Evolutionary conservation across 2,797 vertebrate genomes (phyloP).

Genomic region (Sebastolobus alascanus): DNA sequence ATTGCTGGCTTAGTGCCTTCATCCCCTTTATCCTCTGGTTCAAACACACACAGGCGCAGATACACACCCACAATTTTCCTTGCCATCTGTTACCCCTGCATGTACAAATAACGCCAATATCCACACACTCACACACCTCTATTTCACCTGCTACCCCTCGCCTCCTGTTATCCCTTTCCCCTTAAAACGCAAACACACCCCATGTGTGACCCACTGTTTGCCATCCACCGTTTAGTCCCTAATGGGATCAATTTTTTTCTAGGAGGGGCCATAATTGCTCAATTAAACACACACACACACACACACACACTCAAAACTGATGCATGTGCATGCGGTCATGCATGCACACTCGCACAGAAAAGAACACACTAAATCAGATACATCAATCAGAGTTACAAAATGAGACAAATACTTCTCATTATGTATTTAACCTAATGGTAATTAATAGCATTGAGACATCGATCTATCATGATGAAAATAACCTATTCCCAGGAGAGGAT

Average conservation of each 20-base stretch:
- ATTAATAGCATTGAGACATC: slow-evolving; percentile 67
- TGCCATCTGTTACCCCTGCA: slow-evolving; percentile 71
- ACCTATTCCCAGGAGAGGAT: slow-evolving; percentile 33
- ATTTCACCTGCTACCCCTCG: slow-evolving; percentile 67
- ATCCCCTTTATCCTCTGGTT: slow-evolving; percentile 35
- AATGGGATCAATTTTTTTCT: slow-evolving; percentile 78
- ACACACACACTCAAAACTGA: slow-evolving; percentile 29
- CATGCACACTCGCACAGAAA: slow-evolving; percentile 11
- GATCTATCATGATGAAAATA: slow-evolving; percentile 62
- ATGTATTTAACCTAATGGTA: slow-evolving; percentile 78
- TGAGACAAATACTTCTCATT: slow-evolving; percentile 72
- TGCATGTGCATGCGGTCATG: slow-evolving; percentile 2
- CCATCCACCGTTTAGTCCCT: slow-evolving; percentile 76
- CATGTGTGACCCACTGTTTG: slow-evolving; percentile 72
- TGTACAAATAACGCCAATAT: slow-evolving; percentile 62
- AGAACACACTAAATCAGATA: slow-evolving; percentile 31
- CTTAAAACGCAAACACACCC: slow-evolving; percentile 70
- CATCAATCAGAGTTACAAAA: slow-evolving; percentile 74
- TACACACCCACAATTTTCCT: slow-evolving; percentile 56
- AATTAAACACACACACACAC: slow-evolving; percentile 64
- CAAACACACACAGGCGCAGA: slow-evolving; percentile 53
- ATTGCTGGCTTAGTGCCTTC: slow-evolving; percentile 37
- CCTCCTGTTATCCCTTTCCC: slow-evolving; percentile 65
- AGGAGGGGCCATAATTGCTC: slow-evolving; percentile 74
- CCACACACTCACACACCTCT: slow-evolving; percentile 51